Conservation (phyloP, 2,113 vertebrate species). For the Rhynchopsitta pachyrhyncha region DNA sequence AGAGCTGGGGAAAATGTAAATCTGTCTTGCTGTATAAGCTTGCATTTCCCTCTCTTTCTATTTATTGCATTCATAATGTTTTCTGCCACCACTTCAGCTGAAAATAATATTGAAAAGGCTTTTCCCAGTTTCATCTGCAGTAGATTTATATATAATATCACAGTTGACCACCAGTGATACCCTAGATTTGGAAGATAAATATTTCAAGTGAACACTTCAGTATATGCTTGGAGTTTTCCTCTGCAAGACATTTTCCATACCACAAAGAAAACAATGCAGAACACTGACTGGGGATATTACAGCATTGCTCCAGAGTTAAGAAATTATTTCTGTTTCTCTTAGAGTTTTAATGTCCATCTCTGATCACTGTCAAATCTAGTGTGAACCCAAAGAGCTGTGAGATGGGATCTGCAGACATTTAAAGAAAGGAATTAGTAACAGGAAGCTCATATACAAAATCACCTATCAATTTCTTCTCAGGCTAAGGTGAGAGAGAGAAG, state of each 20-base stretch:
- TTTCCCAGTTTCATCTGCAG: neutral
- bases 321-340: neutral
- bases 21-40: neutral
- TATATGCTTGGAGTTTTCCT: neutral
- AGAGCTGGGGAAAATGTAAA: neutral
- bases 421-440: neutral
- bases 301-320: neutral
- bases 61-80: constrained; percentile 1
- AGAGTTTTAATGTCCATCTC: neutral
- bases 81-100: neutral
- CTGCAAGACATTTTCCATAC: neutral
- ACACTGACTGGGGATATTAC: neutral
- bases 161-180: neutral
- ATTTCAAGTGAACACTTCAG: neutral
- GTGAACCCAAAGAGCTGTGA: neutral
- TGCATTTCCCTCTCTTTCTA: neutral
- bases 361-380: neutral
- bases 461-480: neutral
- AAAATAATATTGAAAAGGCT: constrained; percentile 18
- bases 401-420: neutral
- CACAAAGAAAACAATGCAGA: neutral
- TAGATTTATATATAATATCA: constrained; percentile 6
- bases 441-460: neutral
- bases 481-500: neutral
- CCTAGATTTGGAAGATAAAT: neutral